phyloP scores from a whole-genome alignment of 2,797 vertebrate genomes.

The Pogoniulus pusillus region DNA sequence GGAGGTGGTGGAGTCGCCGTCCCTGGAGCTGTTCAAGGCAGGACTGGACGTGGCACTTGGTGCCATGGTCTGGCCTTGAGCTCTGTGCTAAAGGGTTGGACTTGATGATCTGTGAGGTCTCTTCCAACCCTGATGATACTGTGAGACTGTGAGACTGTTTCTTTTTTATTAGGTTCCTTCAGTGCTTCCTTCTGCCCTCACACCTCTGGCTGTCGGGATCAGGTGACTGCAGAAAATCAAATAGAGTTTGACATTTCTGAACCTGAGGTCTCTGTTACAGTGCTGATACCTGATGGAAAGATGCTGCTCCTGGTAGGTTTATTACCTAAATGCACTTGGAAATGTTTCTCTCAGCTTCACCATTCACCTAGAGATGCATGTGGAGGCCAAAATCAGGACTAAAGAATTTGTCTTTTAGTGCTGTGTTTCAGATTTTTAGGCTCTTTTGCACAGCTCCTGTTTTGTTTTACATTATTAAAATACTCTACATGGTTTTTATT shows the following conservation, averaged over 20 bases:
- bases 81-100: too few relatives aligned
- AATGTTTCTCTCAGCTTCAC: not conserved
- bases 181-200: constrained; percentile 89
- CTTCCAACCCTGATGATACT: too few relatives aligned
- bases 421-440: not conserved
- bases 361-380: not conserved
- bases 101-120: too few relatives aligned
- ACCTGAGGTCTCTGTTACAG: constrained; percentile 77
- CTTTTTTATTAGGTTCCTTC: constrained; percentile 78
- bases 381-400: not conserved
- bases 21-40: too few relatives aligned
- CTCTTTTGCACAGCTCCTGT: not conserved
- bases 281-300: constrained; percentile 82
- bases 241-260: constrained; percentile 81
- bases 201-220: constrained; percentile 85
- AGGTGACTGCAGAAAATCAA: constrained; percentile 79
- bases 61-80: too few relatives aligned
- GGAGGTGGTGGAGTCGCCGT: too few relatives aligned
- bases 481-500: not conserved
- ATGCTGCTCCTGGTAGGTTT: constrained; percentile 85
- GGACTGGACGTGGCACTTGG: too few relatives aligned
- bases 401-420: not conserved
- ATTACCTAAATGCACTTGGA: not conserved
- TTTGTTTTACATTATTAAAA: not conserved
- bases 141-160: too few relatives aligned